Evolutionary conservation across 2,797 vertebrate genomes (phyloP), one percentile per base, ranked within the genome.

Genomic region (Falco peregrinus): DNA sequence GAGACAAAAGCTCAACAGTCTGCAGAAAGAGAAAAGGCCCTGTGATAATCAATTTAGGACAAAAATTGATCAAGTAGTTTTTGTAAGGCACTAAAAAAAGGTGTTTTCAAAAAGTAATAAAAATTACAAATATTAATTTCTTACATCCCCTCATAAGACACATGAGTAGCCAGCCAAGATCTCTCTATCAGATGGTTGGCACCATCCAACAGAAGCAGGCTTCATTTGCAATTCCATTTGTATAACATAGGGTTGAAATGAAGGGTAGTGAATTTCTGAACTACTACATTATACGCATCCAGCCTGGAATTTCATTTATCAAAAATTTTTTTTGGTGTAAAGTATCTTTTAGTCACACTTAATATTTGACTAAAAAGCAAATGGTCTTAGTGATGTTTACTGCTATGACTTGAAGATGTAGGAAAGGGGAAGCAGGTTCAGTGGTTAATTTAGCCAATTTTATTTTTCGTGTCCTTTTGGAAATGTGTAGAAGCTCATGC

Each of bases 121-220:
- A 95, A 96, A 71, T 68, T 69, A 81, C 74, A 93, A 71, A 76
- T 81, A 93, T 47, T 86, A 47, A 73, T 87, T 76, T 96, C 67
- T 68, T 73, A 45, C 24, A 79, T 65, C 67, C 70, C 76, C 85
- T 84, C 41, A 7, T 60, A 90, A 95, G 89, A 91, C 67, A 61
- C 39, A 81, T 3, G 31, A 89, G 31, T 21, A 93, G 75, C 28
- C 74, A 94, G 91, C 85, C 91, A 91, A 94, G 91, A 90, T 81
- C 73, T 85, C 86, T 89, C 70, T 76, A 51, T 95, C 93, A 95
- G 92, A 85, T 92, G 87, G 84, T 16, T 93, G 87, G 93, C 87
- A 94, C 63, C 51, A 74, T 41, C 70, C 77, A 67, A 56, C 54
- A 95, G 89, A 81, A 90, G 59, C 69, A 74, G 35, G 11, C 53